Evolutionary conservation across 2,113 vertebrate genomes (phyloP), one percentile per base, ranked within the genome.

Genomic region (Oreochromis niloticus): DNA sequence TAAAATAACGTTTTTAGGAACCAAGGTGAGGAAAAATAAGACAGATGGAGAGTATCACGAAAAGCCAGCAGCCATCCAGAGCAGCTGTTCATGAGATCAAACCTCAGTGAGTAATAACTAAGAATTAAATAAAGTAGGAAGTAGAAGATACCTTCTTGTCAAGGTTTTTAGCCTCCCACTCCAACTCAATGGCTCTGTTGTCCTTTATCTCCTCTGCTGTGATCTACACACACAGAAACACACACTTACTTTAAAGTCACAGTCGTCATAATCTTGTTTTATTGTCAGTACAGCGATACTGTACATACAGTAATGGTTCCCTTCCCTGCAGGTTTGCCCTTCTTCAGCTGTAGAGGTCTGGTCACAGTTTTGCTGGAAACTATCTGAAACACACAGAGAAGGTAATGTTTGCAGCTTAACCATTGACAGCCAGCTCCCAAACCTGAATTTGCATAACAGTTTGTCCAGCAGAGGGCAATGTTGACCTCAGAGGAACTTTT

Each of bases 181-280:
- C 97, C 91, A 99, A 81, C 63, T 94, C 95, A 17, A 98, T 95
- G 85, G 96, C 90, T 85, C 97, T 96, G 75, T 96, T 97, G 90
- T 99, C 98, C 88, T 97, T 98, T 19, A 99, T 93, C 94, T 99
- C 98, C 79, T 98, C 98, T 54, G 97, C 98, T 34, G 96, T 94
- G 88, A 99, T 89, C 98, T 99, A 91, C 71, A 78, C 27, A 81
- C 48, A 83, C 19, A 89, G 5, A 89, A 17, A 81, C 17, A 54
- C 55, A 7, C 27, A 63, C 46, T n/a, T 32, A n/a, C 46, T 27
- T n/a, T 9, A 43, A 4, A 30, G 56, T 2, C 2, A 41, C 24
- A 68, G 50, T 32, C 6, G 7, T 36, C 5, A 4, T 12, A 68
- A 32, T 6, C 4, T 5, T 43, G 14, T 32, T 66, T 71, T 9